phyloP scores from a whole-genome alignment of 2,113 vertebrate genomes.

The Hyperoodon ampullatus region DNA sequence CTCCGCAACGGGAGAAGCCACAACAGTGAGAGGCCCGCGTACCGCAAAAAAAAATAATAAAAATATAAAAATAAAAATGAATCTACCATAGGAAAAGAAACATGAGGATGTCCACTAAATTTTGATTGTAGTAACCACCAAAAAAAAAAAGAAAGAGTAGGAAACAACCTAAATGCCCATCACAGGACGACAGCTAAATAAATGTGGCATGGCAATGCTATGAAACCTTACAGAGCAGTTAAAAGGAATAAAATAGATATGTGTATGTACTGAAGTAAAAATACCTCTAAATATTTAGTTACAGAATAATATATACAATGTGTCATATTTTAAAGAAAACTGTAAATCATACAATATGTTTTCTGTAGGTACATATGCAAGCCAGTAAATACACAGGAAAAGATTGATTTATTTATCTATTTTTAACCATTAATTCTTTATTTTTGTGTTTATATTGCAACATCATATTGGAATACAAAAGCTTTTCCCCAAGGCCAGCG shows the following conservation, averaged over 20 bases:
- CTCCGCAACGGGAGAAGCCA: too few relatives aligned
- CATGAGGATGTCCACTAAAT: not conserved
- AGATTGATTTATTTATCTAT: not conserved
- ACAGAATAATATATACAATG: not conserved
- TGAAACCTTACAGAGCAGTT: not conserved
- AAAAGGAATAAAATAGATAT: not conserved
- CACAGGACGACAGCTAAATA: not conserved
- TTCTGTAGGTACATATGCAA: not conserved
- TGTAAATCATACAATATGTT: not conserved
- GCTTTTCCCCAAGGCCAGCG: not conserved
- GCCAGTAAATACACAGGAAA: not conserved
- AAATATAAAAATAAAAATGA: not conserved
- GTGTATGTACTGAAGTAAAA: not conserved
- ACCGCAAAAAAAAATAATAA: too few relatives aligned
- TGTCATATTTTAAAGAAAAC: not conserved
- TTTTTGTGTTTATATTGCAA: conserved; percentile 46
- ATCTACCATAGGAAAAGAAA: not conserved
- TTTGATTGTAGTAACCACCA: not conserved
- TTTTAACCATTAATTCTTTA: not conserved
- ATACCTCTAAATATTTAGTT: not conserved
- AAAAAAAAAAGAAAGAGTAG: not conserved
- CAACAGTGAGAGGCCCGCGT: too few relatives aligned
- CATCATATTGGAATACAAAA: not conserved
- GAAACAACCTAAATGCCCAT: not conserved
- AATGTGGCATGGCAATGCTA: not conserved